Base-by-base conservation (phyloP, 2,888 invertebrate genomes). In the Drosophila leonis region DNA sequence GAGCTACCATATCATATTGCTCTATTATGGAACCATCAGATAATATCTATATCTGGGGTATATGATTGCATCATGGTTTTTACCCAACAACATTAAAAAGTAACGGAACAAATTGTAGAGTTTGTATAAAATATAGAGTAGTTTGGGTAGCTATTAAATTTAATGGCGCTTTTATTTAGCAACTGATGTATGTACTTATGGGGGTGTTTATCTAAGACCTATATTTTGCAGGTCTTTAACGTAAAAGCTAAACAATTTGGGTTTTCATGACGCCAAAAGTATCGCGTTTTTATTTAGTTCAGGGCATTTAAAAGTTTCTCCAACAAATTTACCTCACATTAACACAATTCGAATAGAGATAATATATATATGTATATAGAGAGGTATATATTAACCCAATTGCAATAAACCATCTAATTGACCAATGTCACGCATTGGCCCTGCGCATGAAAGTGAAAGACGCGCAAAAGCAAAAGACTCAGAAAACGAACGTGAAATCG, bases 401-500 rank as follows among this genome's bases (percentile, higher is more conserved):
- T 75, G 68, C 54, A 75, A 49, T 57, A 46, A 10, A 35, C 27
- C 39, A 59, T 72, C 27, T 70, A 75, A 82, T 73, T 76, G 72
- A 27, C 65, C 41, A 74, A 64, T 75, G 80, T 88, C 83, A 80
- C 80, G 88, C 78, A 75, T 61, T 48, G 20, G 49, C 9, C 29
- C 44, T 44, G 37, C 46, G 37, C 56, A 83, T 75, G 79, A 83
- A 78, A 86, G 84, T 78, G 64, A 70, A 75, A 59, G 59, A 41
- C 54, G 61, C 35, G 54, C 57, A 78, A 74, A 77, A 77, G 75
- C 77, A 72, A 88, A 86, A 83, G 83, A 86, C 88, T 86, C 81
- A 69, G 80, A 62, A 79, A 86, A 83, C 75, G 80, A 85, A 88
- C 85, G 86, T 73, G 81, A 81, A 78, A 71, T 66, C 59, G 35